Evolutionary conservation across 2,113 vertebrate genomes (phyloP).

Genomic region (Cromileptes altivelis): DNA sequence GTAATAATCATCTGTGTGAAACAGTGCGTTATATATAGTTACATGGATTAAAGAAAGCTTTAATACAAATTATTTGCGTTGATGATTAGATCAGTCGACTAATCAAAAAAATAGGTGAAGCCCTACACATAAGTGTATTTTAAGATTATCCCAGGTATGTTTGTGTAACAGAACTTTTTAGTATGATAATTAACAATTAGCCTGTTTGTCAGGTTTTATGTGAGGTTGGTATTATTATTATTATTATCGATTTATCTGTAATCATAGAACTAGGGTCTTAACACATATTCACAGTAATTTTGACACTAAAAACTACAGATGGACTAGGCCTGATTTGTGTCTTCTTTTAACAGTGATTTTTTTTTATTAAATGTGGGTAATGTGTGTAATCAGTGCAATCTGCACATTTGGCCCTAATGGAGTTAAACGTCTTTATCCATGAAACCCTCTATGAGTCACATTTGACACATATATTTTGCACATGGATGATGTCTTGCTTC

Average conservation of each 20-base stretch:
- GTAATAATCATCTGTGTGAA: too few relatives aligned
- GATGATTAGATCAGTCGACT: too few relatives aligned
- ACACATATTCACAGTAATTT: conserved; percentile 1
- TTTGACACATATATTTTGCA: conserved; percentile 27
- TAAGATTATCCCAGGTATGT: too few relatives aligned
- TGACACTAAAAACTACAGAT: conserved; percentile 18
- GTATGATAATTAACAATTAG: too few relatives aligned
- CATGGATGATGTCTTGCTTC: conserved; percentile 35
- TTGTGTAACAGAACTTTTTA: too few relatives aligned
- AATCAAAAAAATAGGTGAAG: too few relatives aligned
- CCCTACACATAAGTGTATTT: too few relatives aligned
- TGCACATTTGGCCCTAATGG: conserved; percentile 19
- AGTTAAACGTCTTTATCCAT: conserved; percentile 33
- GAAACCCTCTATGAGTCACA: conserved; percentile 7
- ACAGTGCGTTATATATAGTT: too few relatives aligned
- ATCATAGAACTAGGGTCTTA: neutral
- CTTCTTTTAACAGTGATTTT: conserved; percentile 9
- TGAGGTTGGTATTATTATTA: neutral
- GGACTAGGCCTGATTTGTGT: neutral
- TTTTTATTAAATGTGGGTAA: conserved; percentile 24
- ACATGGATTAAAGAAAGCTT: too few relatives aligned
- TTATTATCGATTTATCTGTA: neutral
- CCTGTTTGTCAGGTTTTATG: too few relatives aligned
- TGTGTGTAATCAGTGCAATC: conserved; percentile 39
- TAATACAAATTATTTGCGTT: too few relatives aligned